Evolutionary conservation across 2,113 vertebrate species (phyloP), one percentile per base, ranked within the genome.

Genomic region (Anhinga rufa): DNA sequence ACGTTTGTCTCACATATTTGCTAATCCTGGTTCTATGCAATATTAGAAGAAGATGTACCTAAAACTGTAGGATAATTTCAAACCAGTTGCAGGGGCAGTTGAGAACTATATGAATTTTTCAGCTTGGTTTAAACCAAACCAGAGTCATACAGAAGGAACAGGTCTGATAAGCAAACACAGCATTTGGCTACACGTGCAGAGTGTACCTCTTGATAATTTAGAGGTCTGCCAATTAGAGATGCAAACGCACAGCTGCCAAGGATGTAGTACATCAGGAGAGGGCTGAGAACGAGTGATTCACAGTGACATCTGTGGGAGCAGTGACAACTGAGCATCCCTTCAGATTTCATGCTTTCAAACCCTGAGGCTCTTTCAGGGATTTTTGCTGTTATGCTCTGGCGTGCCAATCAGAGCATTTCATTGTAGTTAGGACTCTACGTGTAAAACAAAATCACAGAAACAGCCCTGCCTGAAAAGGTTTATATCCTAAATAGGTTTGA

Each of bases 1-100:
- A 40, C 0, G 0, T 79, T 84, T 88, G 29, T 46, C 19, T 92
- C 44, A 14, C 3, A 0, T 55, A 46, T 65, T 78, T 86, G 28
- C 36, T 76, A 21, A 2, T 72, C 36, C 31, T 65, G 10, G 7
- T 65, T 82, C 61, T 19, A 82, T 61, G 14, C n/a, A 57, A 21
- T 55, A 52, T 48, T 34, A 51, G 25, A 54, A 72, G 49, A 58
- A 0, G 0, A 36, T 0, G 4, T 22, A 52, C 11, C 14, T 31
- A 15, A 61, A 87, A 65, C 58, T 18, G 9, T 34, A n/a, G 32
- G 32, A 16, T 38, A 34, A 80, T 17, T 72, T 88, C 31, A 44
- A 70, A 40, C 28, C 13, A 29, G 6, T 19, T 38, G 15, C 55
- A 51, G 42, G 24, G 62, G 11, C 10, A 81, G 4, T 12, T 71